Evolutionary conservation across 2,888 invertebrate genomes (phyloP).

Genomic region (Philereme transversata): DNA sequence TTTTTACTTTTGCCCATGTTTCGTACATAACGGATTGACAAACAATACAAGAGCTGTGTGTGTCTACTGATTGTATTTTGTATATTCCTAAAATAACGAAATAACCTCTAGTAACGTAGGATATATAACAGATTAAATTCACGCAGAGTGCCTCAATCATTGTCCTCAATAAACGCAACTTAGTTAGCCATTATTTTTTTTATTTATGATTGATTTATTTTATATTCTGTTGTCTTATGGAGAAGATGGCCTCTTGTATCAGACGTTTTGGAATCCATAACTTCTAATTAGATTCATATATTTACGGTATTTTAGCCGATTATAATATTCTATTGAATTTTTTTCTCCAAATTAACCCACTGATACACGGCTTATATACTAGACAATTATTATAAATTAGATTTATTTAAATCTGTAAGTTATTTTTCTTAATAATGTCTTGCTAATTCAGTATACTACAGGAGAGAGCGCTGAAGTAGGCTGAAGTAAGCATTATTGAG

Average conservation of each 20-base stretch:
- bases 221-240: conserved; percentile 59
- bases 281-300: conserved; percentile 43
- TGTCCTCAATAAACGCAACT: conserved; percentile 71
- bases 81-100: conserved; percentile 66
- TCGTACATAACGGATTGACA: conserved; percentile 30
- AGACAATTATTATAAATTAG: conserved; percentile 69
- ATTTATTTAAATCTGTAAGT: conserved; percentile 79
- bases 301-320: conserved; percentile 45
- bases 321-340: conserved; percentile 48
- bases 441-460: conserved; percentile 39
- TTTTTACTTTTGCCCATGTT: conserved; percentile 43
- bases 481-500: conserved; percentile 65
- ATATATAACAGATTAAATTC: conserved; percentile 72
- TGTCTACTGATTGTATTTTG: conserved; percentile 59
- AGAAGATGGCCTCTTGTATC: conserved; percentile 61
- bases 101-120: conserved; percentile 61
- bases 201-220: conserved; percentile 64
- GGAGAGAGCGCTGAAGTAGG: conserved; percentile 4
- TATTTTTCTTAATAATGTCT: conserved; percentile 70
- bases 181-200: conserved; percentile 78
- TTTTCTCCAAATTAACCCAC: conserved; percentile 62
- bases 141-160: conserved; percentile 82
- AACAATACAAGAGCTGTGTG: conserved; percentile 27
- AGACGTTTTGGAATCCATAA: conserved; percentile 53
- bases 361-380: conserved; percentile 66